Evolutionary conservation across 2,888 invertebrate genomes (phyloP).

Genomic region (Mesochorus sp.): DNA sequence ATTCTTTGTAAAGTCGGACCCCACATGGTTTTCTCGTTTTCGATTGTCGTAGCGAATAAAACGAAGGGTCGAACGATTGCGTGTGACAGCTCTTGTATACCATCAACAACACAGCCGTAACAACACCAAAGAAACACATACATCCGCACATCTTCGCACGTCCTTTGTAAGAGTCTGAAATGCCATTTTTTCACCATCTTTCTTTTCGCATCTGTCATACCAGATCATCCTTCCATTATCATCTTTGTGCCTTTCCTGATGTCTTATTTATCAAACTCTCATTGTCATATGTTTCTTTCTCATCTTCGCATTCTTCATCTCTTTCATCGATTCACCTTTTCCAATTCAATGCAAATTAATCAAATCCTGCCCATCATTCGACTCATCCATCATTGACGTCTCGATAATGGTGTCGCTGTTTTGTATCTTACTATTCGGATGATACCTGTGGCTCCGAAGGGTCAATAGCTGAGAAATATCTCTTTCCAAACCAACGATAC

Average conservation of each 20-base stretch:
- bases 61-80: constrained; percentile 26
- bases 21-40: constrained; percentile 30
- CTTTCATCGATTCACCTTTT: neutral
- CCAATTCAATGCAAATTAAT: constrained; percentile 26
- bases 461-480: too few species aligned
- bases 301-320: neutral
- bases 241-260: constrained; percentile 30
- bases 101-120: neutral
- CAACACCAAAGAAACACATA: neutral
- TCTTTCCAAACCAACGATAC: too few species aligned
- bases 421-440: neutral
- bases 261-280: constrained; percentile 46
- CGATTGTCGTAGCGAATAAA: constrained; percentile 31
- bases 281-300: constrained; percentile 27
- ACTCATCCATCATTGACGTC: constrained; percentile 39
- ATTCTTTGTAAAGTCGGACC: constrained; percentile 17
- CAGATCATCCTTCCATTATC: neutral
- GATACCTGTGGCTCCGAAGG: too few species aligned
- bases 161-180: constrained; percentile 26
- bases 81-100: constrained; percentile 41
- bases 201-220: too few species aligned
- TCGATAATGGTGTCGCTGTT: constrained; percentile 4
- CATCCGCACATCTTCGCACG: constrained; percentile 9
- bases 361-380: constrained; percentile 40
- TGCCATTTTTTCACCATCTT: constrained; percentile 17